Evolutionary conservation across 30 jellyfish, hydroid and myxozoan genomes (phyloP).

Genomic region (Phacellophora camtschatica): DNA sequence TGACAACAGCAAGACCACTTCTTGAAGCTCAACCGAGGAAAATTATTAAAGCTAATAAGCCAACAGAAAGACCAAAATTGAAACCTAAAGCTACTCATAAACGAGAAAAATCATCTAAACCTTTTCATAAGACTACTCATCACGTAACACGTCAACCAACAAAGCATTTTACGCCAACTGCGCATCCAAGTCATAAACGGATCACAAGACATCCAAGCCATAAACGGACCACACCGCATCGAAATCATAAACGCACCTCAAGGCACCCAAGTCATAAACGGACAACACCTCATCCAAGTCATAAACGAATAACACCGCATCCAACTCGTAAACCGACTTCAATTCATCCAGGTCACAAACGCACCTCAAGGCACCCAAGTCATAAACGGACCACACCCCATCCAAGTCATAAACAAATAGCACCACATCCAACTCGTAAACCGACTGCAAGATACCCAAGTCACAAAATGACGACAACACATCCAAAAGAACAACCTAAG

Average conservation of each 20-base stretch:
- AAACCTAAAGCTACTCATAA: not conserved
- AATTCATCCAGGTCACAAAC: not conserved
- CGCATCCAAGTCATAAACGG: not conserved
- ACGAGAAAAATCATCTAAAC: not conserved
- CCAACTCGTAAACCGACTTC: not conserved
- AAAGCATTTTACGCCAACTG: not conserved
- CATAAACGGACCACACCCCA: not conserved
- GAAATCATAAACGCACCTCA: not conserved
- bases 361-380: not conserved
- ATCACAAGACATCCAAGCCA: not conserved
- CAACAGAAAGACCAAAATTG: conserved; percentile 21
- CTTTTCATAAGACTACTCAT: not conserved
- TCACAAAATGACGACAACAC: not conserved
- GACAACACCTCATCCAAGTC: not conserved
- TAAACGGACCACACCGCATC: not conserved
- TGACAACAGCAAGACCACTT: conserved; percentile 61
- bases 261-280: not conserved
- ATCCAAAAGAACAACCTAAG: not conserved
- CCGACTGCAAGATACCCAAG: not conserved
- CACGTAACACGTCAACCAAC: not conserved
- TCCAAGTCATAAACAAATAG: not conserved
- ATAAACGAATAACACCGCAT: not conserved
- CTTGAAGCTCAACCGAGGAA: not conserved
- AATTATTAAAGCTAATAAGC: not conserved
- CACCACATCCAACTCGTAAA: not conserved